phyloP scores from a whole-genome alignment of 1,140 invertebrate species.

The Euglossa dilemma region DNA sequence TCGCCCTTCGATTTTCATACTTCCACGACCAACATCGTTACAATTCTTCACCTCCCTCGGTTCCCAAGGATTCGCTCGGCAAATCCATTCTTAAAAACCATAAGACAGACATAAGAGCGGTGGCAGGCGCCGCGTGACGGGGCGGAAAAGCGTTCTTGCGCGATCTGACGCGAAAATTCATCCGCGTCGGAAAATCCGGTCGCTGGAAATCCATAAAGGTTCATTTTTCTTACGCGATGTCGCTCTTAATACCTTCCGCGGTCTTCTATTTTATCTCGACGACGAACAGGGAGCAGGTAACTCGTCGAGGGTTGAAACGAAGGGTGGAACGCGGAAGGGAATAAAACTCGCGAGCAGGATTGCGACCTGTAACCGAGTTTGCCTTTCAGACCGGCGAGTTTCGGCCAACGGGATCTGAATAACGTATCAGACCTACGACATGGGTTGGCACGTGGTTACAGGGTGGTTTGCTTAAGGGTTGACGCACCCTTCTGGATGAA shows the following conservation, averaged over 20 bases:
- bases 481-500: neutral
- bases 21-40: neutral
- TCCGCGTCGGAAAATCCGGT: neutral
- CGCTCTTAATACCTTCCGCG: conserved; percentile 4
- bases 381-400: conserved; percentile 63
- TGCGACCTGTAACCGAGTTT: conserved; percentile 61
- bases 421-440: conserved; percentile 68
- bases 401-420: conserved; percentile 62
- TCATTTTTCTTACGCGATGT: conserved; percentile 19
- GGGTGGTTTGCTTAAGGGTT: neutral
- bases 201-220: conserved; percentile 1
- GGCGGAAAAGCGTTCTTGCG: too few relatives aligned
- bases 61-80: neutral
- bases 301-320: neutral
- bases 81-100: neutral
- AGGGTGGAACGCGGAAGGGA: neutral
- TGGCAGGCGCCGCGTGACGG: neutral
- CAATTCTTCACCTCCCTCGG: neutral
- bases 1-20: neutral
- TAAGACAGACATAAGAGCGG: neutral
- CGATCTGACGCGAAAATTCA: conserved; percentile 1
- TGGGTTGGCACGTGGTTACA: conserved; percentile 6
- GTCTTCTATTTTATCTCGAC: conserved; percentile 9
- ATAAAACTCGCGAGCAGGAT: conserved; percentile 38
- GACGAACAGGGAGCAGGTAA: neutral